phyloP scores from a whole-genome alignment of 2,797 vertebrate species.

The Dendrocincla tyrannina region DNA sequence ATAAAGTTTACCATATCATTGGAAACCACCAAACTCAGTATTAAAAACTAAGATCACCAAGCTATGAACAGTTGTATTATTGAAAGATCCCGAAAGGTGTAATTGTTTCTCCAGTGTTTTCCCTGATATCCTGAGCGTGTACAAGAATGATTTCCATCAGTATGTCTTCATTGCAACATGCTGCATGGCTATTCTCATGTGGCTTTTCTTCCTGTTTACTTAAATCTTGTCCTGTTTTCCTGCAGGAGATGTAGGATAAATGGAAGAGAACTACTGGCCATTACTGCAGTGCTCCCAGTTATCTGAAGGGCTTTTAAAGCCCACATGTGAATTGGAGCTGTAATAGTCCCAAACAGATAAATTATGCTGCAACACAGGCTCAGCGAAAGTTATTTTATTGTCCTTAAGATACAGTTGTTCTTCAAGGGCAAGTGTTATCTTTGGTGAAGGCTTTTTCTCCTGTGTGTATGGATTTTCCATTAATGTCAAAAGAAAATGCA shows the following conservation, averaged over 20 bases:
- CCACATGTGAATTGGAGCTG: neutral
- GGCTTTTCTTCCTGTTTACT: neutral
- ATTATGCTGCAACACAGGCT: neutral
- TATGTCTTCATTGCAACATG: neutral
- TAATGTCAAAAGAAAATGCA: neutral
- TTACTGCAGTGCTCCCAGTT: neutral
- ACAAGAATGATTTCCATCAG: neutral
- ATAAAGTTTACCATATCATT: neutral
- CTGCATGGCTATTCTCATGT: neutral
- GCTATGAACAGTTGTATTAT: neutral
- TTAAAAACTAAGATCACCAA: neutral
- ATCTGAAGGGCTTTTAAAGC: neutral
- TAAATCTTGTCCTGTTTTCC: neutral
- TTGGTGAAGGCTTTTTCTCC: neutral
- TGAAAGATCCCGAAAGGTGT: neutral
- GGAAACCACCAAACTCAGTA: neutral
- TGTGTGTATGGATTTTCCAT: neutral
- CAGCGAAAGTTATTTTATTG: neutral
- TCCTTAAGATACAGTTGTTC: neutral
- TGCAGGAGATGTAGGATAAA: neutral
- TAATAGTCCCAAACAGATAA: neutral
- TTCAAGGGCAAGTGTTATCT: neutral
- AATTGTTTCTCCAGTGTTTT: neutral
- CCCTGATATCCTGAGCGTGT: neutral
- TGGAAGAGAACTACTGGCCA: neutral